Evolutionary conservation across 2,113 vertebrate species (phyloP), one percentile per base, ranked within the genome.

Genomic region (Corvus cornix): DNA sequence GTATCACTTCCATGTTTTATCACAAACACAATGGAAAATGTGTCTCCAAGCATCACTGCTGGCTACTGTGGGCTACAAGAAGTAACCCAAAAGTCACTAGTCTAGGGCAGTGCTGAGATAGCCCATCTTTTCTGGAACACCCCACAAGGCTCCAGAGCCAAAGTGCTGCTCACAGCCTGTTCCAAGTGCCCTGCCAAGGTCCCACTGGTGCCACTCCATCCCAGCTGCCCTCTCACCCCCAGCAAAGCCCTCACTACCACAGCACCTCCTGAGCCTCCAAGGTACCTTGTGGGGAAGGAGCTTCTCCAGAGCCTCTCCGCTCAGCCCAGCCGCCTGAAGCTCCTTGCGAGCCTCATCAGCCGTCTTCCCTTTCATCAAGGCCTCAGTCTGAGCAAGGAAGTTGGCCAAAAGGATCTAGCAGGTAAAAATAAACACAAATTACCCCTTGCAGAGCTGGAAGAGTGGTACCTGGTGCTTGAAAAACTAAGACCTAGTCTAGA

Each of bases 311-410:
- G 97, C 97, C 7, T 98, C 98, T 3, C 98, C 98, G 8, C 97
- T 98, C 96, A 99, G 76, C 22, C 99, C 99, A 0, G 97, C 91
- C 0, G 98, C 98, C 87, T 99, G 98, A n/a, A 99, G 98, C 93
- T 99, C 99, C 59, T 98, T 98, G 12, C 96, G 98, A 16, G 99
- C 99, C 93, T 99, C 99, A 0, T 98, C 99, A 0, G 97, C 19
- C 0, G 98, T 99, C 74, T 99, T 99, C 4, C 99, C 99, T 80
- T 98, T 99, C 99, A 99, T 99, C 96, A 99, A 93, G 9, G 99
- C 99, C 92, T 99, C 99, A 0, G 99, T 99, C 97, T 99, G 99
- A 60, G 99, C 99, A 90, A 99, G 97, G 94, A 99, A 99, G 97
- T 99, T 99, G 5, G 99, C 98, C 95, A 98, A 88, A 85, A 99